phyloP scores from a whole-genome alignment of 2,113 vertebrate species.

The Petrocephalus zakoni region DNA sequence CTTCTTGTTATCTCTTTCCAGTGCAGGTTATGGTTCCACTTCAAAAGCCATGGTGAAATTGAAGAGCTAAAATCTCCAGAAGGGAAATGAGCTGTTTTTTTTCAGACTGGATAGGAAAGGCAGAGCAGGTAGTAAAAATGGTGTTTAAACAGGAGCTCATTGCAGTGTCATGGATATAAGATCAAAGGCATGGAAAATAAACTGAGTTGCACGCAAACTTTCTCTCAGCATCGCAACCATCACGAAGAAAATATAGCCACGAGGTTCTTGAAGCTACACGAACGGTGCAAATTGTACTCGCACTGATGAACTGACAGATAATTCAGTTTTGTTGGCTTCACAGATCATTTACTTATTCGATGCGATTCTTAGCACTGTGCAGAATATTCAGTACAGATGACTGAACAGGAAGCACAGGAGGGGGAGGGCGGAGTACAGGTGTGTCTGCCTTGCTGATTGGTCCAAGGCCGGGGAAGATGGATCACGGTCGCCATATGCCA shows the following conservation, averaged over 20 bases:
- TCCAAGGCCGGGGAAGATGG: conserved; percentile 11
- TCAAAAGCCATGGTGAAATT: conserved; percentile 25
- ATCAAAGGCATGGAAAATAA: background rate
- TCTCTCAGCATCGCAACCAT: background rate
- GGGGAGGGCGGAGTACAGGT: background rate
- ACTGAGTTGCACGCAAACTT: background rate
- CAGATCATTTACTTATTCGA: background rate
- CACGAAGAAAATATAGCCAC: background rate
- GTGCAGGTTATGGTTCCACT: conserved; percentile 32
- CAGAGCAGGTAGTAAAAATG: background rate
- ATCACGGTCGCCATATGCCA: background rate
- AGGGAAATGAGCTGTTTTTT: conserved; percentile 18
- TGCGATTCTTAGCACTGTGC: background rate
- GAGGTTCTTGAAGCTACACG: background rate
- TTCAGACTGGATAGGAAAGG: background rate
- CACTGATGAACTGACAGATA: background rate
- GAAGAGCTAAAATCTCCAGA: conserved; percentile 2
- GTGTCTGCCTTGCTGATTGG: background rate
- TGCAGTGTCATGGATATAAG: background rate
- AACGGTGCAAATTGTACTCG: background rate
- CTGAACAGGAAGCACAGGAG: background rate
- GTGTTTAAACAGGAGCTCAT: background rate
- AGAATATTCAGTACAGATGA: background rate
- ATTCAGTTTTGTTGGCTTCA: background rate
- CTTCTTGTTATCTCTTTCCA: conserved; percentile 27